These are phyloP conservation scores for Amyelois transitella DNA, from an alignment of 1,140 invertebrate species.

Conservation along the genomic window DNA sequence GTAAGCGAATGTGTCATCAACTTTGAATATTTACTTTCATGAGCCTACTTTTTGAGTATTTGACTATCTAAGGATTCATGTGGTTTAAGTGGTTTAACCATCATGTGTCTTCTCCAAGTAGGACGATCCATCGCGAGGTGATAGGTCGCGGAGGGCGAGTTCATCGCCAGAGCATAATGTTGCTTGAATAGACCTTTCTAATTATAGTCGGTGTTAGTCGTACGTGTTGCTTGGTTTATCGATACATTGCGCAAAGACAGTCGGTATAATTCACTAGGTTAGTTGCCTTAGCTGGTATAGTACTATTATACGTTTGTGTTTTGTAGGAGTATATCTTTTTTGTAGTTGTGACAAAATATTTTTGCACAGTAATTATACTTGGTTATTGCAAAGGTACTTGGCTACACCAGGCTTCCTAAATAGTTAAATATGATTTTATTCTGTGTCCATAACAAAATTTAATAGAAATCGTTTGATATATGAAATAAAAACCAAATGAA, in stretches of 20 bases:
- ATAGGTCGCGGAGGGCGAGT: constrained; percentile 18
- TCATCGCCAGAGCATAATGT: constrained; percentile 15
- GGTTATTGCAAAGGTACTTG: too few species aligned
- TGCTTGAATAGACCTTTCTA: constrained; percentile 20
- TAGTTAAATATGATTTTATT: too few species aligned
- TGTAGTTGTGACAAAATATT: too few species aligned
- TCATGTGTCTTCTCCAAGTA: constrained; percentile 11
- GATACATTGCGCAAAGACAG: not conserved
- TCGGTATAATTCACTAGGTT: not conserved
- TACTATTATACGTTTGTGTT: too few species aligned
- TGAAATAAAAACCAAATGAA: too few species aligned
- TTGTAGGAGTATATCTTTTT: too few species aligned
- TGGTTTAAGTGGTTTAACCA: not conserved
- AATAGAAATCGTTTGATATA: too few species aligned
- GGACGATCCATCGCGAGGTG: constrained; percentile 9
- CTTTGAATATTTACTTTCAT: not conserved
- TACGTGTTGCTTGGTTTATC: constrained; percentile 1
- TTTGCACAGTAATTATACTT: too few species aligned
- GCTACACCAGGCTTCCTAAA: too few species aligned
- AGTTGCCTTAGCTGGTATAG: too few species aligned
- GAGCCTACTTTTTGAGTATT: not conserved
- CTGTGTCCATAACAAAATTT: too few species aligned
- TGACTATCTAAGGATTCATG: not conserved
- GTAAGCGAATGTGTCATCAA: too few species aligned
- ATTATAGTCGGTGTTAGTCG: constrained; percentile 19